phyloP scores from a whole-genome alignment of 2,888 invertebrate genomes.

The Tipula helvola region DNA sequence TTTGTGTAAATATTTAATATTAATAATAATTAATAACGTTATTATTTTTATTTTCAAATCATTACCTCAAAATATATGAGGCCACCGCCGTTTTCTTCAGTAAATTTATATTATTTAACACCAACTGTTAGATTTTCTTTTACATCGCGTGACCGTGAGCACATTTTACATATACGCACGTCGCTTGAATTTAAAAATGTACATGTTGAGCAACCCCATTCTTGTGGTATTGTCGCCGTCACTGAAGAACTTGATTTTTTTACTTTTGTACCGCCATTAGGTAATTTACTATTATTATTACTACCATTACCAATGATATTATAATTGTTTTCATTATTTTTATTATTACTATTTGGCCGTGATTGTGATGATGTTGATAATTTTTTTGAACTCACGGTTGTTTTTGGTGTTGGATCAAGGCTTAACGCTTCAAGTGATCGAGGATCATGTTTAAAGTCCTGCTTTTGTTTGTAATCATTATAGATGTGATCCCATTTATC shows the following conservation, averaged over 20 bases:
- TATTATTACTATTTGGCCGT: not conserved
- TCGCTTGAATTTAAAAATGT: slow-evolving; percentile 48
- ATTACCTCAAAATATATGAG: not conserved
- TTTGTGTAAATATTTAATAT: not conserved
- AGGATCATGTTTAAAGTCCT: not conserved
- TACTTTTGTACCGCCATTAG: not conserved
- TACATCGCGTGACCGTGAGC: slow-evolving; percentile 40
- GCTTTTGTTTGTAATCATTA: slow-evolving; percentile 40
- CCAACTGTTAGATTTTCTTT: not conserved
- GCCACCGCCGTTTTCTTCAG: not conserved
- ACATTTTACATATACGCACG: slow-evolving; percentile 55
- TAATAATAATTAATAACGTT: not conserved
- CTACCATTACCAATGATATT: not conserved
- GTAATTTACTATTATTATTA: not conserved
- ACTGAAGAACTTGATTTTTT: not conserved
- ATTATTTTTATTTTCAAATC: not conserved
- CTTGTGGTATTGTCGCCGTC: slow-evolving; percentile 19
- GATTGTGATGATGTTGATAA: not conserved
- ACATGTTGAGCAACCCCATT: slow-evolving; percentile 55
- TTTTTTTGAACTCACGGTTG: not conserved
- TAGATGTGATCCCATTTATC: slow-evolving; percentile 75
- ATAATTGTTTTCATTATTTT: not conserved
- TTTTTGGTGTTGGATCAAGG: not conserved
- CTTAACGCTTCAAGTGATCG: not conserved
- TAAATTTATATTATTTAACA: not conserved